phyloP scores from a whole-genome alignment of 2,113 vertebrate genomes.

The Zapornia atra region DNA sequence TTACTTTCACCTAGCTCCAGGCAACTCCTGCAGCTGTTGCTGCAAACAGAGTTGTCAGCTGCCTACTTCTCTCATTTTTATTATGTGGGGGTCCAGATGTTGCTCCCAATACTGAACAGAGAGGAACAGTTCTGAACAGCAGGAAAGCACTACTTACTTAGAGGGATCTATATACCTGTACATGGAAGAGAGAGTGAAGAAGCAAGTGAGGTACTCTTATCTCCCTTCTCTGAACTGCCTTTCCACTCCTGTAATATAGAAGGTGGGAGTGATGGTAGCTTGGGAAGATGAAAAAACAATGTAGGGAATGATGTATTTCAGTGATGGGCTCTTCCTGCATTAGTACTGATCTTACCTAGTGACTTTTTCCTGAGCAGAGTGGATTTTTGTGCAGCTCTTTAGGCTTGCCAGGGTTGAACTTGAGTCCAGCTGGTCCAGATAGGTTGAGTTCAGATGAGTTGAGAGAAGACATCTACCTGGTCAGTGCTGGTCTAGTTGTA shows the following conservation, averaged over 20 bases:
- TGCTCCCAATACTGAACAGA: neutral
- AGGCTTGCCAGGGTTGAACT: neutral
- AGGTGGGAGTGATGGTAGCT: neutral
- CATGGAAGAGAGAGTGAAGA: neutral
- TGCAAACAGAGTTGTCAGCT: neutral
- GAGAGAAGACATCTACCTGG: neutral
- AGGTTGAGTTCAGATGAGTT: neutral
- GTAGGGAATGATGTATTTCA: neutral
- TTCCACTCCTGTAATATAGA: fast-evolving
- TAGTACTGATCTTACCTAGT: neutral
- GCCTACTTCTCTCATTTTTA: neutral
- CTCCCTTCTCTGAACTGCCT: neutral
- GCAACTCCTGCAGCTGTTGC: neutral
- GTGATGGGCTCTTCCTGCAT: neutral
- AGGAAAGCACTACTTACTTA: neutral
- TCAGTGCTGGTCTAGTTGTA: neutral
- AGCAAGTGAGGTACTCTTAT: neutral
- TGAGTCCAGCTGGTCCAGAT: neutral
- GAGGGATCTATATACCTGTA: neutral
- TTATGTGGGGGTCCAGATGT: neutral
- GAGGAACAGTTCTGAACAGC: neutral
- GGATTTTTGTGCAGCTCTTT: neutral
- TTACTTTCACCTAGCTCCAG: neutral
- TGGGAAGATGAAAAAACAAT: neutral
- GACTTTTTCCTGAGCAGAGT: neutral